Evolutionary conservation across 2,797 vertebrate genomes (phyloP), one percentile per base, ranked within the genome.

Genomic region (Phalanger gymnotis): DNA sequence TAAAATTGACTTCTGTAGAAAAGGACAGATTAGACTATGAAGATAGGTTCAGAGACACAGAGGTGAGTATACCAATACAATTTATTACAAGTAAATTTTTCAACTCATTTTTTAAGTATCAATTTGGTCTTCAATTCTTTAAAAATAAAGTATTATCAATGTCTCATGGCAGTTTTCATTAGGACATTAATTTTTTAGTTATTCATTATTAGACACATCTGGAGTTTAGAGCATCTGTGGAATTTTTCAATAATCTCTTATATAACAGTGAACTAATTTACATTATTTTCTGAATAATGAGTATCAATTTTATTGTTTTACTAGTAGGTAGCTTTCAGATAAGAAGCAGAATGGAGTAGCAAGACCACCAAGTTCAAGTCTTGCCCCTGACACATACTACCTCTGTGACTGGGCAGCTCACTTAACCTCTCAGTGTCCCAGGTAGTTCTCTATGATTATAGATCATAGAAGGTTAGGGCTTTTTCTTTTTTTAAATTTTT

Each of bases 1-100:
- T 99, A 96, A 99, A 99, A 96, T 98, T 99, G 96, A 99, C 99
- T 0, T 96, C 99, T 57, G 98, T 99, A 66, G 99, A 99, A 96
- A 99, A 99, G 97, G 99, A 99, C 91, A 98, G 99, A 92, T 95
- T 99, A 91, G 99, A 99, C 97, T 99, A 99, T 96, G 99, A 99
- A 97, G 99, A 99, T 12, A 98, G 99, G 95, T 99, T 99, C 97
- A 99, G 99, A 97, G 99, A 99, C 97, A 99, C 99, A 5, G 99
- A 99, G 98, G 99, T 99, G 97, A 98, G 98, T 96, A 25, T 13
- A 1, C 30, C 30, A 27, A 81, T 47, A 47, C 40, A 47, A 47
- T 81, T 27, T 81, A 81, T 81, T 81, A 81, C 19, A 47, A 81
- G 40, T 27, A n/a, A 27, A 5, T 47, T 10, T 47, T 40, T 47